Conservation (phyloP, 2,797 vertebrate species). For the Cuniculus paca region DNA sequence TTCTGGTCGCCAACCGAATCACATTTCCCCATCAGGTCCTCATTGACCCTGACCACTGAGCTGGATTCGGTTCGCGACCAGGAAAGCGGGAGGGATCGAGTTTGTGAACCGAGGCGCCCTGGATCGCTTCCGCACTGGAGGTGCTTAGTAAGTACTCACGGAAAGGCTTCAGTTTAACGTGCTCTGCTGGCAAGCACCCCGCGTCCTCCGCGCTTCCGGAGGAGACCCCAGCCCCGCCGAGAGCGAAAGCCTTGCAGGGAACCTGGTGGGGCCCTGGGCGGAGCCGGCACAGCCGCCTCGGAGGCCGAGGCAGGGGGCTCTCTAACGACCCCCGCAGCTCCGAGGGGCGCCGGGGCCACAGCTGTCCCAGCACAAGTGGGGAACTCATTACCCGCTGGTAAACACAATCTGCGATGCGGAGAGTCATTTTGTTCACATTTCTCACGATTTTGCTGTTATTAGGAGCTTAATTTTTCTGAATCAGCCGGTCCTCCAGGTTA, state of each 20-base stretch:
- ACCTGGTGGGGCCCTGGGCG: too few relatives aligned
- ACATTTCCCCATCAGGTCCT: background rate
- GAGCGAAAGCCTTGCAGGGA: too few relatives aligned
- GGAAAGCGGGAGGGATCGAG: background rate
- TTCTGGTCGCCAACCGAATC: background rate
- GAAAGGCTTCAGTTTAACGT: too few relatives aligned
- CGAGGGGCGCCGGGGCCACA: conserved; percentile 89
- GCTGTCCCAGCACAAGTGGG: conserved; percentile 99
- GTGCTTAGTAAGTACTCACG: too few relatives aligned
- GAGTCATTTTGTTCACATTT: conserved; percentile 98
- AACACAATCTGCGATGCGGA: conserved; percentile 98
- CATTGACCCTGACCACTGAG: background rate
- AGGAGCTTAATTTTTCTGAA: conserved; percentile 98
- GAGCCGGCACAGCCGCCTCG: too few relatives aligned
- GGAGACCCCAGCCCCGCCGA: background rate
- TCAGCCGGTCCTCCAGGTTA: conserved; percentile 74
- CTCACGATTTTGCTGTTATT: conserved; percentile 95
- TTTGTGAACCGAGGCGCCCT: background rate
- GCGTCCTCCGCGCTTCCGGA: too few relatives aligned
- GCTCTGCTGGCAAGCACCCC: too few relatives aligned
- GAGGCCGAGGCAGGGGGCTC: background rate
- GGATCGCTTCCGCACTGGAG: too few relatives aligned
- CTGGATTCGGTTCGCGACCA: background rate
- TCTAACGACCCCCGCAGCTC: background rate
- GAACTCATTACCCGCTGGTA: conserved; percentile 99